Percentiles rank a stretch among this genome's conserved stretches.
Conservation (phyloP, 2,888 invertebrate species). For the Callyntrura sp. region DNA sequence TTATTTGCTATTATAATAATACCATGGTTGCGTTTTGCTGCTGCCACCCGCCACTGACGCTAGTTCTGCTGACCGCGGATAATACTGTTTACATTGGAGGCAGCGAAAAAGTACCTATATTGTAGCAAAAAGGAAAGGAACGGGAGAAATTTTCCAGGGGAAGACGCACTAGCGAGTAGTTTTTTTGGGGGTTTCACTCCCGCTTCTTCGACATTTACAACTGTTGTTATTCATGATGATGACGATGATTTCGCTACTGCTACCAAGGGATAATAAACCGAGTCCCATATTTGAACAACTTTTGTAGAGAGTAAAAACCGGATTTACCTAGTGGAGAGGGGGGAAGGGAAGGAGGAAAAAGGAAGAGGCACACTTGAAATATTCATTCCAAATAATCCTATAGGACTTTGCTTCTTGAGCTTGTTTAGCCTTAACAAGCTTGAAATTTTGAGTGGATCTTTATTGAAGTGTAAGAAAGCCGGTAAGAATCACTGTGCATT, state of each 20-base stretch:
- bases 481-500: no score
- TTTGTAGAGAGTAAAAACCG: constrained; percentile 64
- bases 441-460: constrained; percentile 14
- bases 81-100: constrained; percentile 46
- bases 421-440: constrained; percentile 72
- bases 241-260: background rate
- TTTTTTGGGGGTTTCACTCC: background rate
- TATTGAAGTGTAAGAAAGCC: constrained; percentile 12
- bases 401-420: constrained; percentile 62
- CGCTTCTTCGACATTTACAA: background rate
- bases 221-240: constrained; percentile 15
- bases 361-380: constrained; percentile 69
- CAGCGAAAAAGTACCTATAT: background rate
- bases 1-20: constrained; percentile 52
- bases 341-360: background rate
- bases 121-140: background rate
- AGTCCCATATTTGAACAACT: constrained; percentile 74
- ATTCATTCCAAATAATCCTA: constrained; percentile 74
- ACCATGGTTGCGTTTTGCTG: background rate
- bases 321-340: constrained; percentile 62
- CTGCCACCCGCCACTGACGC: background rate
- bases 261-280: constrained; percentile 41
- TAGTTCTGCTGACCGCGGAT: constrained; percentile 19
- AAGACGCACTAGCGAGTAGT: constrained; percentile 11
- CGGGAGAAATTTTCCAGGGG: background rate